Percentiles rank a stretch among this genome's conserved stretches.
phyloP scores from a whole-genome alignment of 37 sponge, comb jelly and placozoan species.

The Chondrilla cf. caribensis region DNA sequence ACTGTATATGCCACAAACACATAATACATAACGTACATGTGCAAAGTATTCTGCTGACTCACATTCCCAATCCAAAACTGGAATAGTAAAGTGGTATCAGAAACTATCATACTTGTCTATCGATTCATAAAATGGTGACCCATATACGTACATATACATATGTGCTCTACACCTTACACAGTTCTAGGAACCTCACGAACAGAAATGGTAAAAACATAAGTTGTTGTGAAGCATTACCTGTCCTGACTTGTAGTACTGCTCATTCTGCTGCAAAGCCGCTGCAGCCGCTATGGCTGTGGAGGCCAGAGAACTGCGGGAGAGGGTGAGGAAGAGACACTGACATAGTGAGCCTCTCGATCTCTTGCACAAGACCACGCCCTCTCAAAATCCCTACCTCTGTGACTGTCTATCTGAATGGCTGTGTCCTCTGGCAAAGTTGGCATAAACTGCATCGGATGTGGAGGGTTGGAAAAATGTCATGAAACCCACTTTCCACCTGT shows the following conservation, averaged over 20 bases:
- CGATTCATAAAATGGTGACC: no score
- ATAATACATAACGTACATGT: no score
- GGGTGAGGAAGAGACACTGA: not conserved
- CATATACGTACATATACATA: not conserved
- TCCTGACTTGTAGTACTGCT: not conserved
- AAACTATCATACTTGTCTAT: no score
- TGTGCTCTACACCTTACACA: not conserved
- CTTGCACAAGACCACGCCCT: not conserved
- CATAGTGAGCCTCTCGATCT: not conserved
- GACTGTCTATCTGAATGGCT: not conserved
- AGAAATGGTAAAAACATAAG: no score
- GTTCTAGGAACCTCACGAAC: not conserved
- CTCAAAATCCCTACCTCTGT: not conserved
- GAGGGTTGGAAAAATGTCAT: not conserved
- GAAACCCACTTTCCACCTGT: no score
- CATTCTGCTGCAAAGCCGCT: conserved; percentile 14
- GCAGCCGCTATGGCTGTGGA: conserved; percentile 77
- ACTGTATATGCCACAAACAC: no score
- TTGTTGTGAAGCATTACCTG: no score
- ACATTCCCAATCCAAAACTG: no score
- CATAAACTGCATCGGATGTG: conserved; percentile 14
- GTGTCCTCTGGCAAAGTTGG: conserved; percentile 25
- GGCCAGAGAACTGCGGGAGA: conserved; percentile 26
- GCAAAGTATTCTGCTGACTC: no score
- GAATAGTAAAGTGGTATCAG: no score